Percentiles rank a stretch among this genome's conserved stretches.
Conservation (phyloP, 2,113 vertebrate species). For the Chionis minor region DNA sequence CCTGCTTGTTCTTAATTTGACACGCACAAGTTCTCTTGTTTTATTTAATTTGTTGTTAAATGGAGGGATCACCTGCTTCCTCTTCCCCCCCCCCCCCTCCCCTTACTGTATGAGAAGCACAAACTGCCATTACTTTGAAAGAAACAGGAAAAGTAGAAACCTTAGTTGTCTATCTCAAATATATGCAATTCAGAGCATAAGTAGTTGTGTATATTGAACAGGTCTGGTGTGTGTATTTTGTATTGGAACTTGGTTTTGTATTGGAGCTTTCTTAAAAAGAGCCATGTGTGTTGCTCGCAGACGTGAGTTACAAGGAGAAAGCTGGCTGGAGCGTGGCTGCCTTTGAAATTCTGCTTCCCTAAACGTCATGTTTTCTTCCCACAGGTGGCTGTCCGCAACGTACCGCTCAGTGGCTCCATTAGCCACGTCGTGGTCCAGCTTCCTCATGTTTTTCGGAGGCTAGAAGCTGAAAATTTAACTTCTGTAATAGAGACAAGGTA, state of each 20-base stretch:
- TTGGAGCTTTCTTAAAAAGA: not conserved
- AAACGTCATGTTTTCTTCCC: not conserved
- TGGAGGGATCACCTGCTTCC: not conserved
- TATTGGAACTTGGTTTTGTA: no score
- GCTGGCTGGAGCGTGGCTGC: not conserved
- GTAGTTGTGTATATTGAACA: not conserved
- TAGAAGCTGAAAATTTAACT: slow-evolving; percentile 78
- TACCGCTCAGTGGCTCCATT: slow-evolving; percentile 85
- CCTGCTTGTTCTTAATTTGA: not conserved
- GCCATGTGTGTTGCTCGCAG: not conserved
- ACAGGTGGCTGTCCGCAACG: slow-evolving; percentile 83
- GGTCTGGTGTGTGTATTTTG: no score
- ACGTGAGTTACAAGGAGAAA: not conserved
- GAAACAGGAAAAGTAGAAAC: not conserved
- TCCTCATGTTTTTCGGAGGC: slow-evolving; percentile 92
- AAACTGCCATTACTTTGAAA: not conserved
- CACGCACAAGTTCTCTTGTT: not conserved
- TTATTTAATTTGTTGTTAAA: not conserved
- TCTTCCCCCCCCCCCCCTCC: no score
- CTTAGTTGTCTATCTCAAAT: not conserved
- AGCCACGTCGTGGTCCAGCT: slow-evolving; percentile 91
- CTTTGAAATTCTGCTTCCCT: not conserved
- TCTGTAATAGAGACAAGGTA: slow-evolving; percentile 82
- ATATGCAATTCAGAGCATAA: not conserved
- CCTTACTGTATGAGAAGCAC: not conserved